Base-by-base conservation (phyloP, 1,140 invertebrate genomes). In the Neodiprion virginianus region DNA sequence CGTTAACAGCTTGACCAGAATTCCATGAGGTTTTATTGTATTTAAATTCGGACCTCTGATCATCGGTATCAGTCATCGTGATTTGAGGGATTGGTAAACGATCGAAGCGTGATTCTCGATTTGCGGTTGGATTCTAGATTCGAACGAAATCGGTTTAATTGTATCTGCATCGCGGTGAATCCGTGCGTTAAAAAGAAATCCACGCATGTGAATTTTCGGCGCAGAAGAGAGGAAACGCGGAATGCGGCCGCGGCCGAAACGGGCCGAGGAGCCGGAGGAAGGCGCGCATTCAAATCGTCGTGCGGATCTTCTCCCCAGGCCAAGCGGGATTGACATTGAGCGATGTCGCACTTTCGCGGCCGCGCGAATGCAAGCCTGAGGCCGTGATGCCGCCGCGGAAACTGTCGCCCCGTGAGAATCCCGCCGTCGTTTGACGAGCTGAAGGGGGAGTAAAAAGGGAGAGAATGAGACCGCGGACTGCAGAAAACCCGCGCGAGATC, bases 331-430 rank as follows among this genome's bases (percentile, higher is more conserved):
- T 61, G 53, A 61, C 53, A 17, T 61, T 61, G 53, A 61, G 53
- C 53, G 53, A 61, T 61, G 53, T 61, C 53, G 53, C 53, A 61
- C 53, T 61, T 61, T 61, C 53, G 53, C 28, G 28, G 28, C n/a
- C 53, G 53, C 11, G 53, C 11, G 28, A 40, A 40, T 40, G 28
- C 5, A 40, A 40, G 53, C 8, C 53, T n/a, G 11, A 8, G 53
- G n/a, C 53, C n/a, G 3, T 40, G 28, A 40, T 40, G 28, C 53
- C n/a, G 53, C 11, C 11, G 53, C 11, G n/a, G 11, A 17, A 61
- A 61, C 53, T 61, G 53, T 61, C 53, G 53, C 53, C 53, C n/a
- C 53, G 53, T 61, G 53, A 61, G 53, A 61, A 61, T 12, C 11
- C n/a, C 53, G 53, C 11, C 53, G n/a, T 4, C 53, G 4, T 61